Evolutionary conservation across 2,888 invertebrate genomes (phyloP).

Genomic region (Coelinius sp.): DNA sequence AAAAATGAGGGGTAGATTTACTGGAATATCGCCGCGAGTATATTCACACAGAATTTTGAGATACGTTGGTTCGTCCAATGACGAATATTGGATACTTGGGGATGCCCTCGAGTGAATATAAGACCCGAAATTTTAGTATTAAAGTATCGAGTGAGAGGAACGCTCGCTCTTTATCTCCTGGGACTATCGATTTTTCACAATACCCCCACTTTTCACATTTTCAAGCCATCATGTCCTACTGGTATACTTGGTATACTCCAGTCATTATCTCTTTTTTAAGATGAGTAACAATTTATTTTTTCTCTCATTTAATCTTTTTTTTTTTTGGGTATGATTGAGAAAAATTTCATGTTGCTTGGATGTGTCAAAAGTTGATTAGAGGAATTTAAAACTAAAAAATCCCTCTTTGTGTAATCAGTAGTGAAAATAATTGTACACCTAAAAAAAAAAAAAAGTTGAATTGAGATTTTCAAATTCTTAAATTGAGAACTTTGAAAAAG

Average conservation of each 20-base stretch:
- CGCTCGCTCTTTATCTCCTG: constrained; percentile 24
- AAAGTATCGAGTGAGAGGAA: not conserved
- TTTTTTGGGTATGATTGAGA: not conserved
- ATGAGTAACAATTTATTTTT: not conserved
- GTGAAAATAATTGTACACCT: too few species aligned
- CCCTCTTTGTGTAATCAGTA: not conserved
- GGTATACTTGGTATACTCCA: not conserved
- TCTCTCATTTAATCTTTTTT: not conserved
- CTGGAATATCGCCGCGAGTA: too few species aligned
- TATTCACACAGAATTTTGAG: not conserved
- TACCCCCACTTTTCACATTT: constrained; percentile 33
- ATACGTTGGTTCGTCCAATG: not conserved
- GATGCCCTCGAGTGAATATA: not conserved
- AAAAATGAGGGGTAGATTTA: too few species aligned
- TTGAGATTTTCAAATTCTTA: too few species aligned
- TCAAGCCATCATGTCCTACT: constrained; percentile 39
- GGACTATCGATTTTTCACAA: constrained; percentile 34
- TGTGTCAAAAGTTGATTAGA: not conserved
- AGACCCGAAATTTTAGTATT: not conserved
- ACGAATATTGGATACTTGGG: not conserved
- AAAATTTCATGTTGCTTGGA: too few species aligned
- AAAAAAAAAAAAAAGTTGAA: too few species aligned
- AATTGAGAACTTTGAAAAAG: too few species aligned
- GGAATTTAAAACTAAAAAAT: not conserved
- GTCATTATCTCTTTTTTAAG: not conserved